A percentile compares a stretch with the other conserved stretches of the same genome.
Evolutionary conservation across 2,113 vertebrate species (phyloP).

Genomic region (Siphamia tubifer): DNA sequence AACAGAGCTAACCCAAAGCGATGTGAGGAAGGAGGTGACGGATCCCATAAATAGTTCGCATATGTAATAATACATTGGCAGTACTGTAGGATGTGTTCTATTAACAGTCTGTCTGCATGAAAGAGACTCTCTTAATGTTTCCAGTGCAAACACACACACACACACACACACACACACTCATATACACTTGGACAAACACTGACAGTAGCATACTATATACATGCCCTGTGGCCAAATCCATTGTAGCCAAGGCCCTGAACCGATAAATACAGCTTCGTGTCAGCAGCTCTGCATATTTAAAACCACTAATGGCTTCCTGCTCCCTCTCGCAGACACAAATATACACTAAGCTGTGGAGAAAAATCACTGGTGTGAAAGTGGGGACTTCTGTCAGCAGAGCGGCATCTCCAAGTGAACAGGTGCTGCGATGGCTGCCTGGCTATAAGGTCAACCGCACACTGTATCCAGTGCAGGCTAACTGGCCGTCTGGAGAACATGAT

Average conservation of each 20-base stretch:
- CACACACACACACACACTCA: not conserved
- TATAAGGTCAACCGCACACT: not conserved
- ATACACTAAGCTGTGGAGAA: conserved; percentile 34
- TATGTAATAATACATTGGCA: conserved; percentile 52
- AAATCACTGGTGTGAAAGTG: conserved; percentile 9
- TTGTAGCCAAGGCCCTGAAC: conserved; percentile 44
- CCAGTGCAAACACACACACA: conserved; percentile 23
- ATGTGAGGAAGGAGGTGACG: not conserved
- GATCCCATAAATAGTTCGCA: conserved; percentile 30
- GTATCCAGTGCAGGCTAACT: not conserved
- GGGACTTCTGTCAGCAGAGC: conserved; percentile 17
- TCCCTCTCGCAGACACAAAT: conserved; percentile 21
- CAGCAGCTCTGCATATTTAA: conserved; percentile 70
- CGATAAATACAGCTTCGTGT: conserved; percentile 61
- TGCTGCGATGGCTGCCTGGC: conserved; percentile 5
- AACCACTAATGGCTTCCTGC: conserved; percentile 57
- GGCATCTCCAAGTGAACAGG: conserved; percentile 32
- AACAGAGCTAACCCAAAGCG: conserved; percentile 2
- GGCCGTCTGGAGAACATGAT: not conserved
- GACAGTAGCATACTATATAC: conserved; percentile 37
- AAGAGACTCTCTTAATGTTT: conserved; percentile 19
- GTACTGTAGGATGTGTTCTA: conserved; percentile 38
- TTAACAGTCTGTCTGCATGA: conserved; percentile 31
- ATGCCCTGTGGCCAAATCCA: conserved; percentile 60
- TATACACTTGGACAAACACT: conserved; percentile 13